Evolutionary conservation across 2,113 vertebrate genomes (phyloP).

Genomic region (Mormoops blainvillei): DNA sequence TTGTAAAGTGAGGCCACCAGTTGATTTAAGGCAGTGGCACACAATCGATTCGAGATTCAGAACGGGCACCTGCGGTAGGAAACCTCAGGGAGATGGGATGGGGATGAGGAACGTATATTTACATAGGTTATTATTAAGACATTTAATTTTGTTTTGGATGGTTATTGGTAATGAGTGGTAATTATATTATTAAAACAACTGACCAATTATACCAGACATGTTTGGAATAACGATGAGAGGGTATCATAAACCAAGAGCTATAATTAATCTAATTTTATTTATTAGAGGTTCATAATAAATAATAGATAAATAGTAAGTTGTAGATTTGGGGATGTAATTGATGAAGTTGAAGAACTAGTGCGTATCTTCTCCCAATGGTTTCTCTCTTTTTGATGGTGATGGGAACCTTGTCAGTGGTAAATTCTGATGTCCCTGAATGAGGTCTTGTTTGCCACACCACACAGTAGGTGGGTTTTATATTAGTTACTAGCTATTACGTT

Average conservation of each 20-base stretch:
- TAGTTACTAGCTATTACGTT: not conserved
- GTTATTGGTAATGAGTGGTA: not conserved
- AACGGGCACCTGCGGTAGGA: not conserved
- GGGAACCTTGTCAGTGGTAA: not conserved
- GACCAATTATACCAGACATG: not conserved
- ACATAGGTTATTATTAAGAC: not conserved
- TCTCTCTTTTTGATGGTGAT: not conserved
- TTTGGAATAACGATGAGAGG: not conserved
- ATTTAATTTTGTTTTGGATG: not conserved
- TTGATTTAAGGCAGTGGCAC: not conserved
- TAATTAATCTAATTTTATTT: not conserved
- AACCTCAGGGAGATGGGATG: not conserved
- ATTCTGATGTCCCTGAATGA: not conserved
- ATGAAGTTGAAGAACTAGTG: not conserved
- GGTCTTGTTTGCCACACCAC: not conserved
- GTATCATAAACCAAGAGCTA: not conserved
- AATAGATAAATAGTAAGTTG: not conserved
- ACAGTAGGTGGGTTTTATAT: not conserved
- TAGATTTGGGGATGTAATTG: not conserved
- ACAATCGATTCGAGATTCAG: not conserved
- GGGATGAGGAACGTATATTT: not conserved
- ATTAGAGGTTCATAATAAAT: not conserved
- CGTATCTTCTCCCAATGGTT: not conserved
- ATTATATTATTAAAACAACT: not conserved
- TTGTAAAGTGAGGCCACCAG: not conserved